Conservation (phyloP, 2,113 vertebrate genomes). For the Halcyon malimbica region DNA sequence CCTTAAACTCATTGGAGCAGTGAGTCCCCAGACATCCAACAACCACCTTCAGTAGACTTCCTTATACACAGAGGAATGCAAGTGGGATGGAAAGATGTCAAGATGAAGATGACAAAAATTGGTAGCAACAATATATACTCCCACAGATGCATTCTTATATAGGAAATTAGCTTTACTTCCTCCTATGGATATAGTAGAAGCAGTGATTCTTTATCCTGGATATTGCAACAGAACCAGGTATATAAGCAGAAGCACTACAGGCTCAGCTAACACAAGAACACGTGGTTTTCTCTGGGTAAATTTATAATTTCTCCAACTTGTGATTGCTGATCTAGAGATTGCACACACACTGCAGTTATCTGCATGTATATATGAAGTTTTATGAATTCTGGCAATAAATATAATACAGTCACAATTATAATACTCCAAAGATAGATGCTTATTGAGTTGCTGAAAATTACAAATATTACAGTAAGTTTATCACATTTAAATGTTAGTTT, state of each 20-base stretch:
- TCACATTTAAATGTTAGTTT: background rate
- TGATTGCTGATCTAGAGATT: background rate
- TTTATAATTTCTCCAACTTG: background rate
- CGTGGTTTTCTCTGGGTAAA: background rate
- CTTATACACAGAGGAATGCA: background rate
- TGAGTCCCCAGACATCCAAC: background rate
- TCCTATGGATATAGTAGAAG: background rate
- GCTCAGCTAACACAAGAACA: background rate
- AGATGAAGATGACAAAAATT: background rate
- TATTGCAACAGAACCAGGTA: background rate
- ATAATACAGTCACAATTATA: background rate
- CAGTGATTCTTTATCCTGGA: background rate
- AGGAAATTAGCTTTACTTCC: background rate
- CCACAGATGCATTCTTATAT: background rate
- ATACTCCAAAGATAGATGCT: background rate
- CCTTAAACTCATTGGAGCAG: background rate
- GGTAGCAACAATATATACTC: background rate
- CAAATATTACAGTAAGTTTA: background rate
- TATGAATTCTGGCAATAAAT: background rate
- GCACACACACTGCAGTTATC: background rate
- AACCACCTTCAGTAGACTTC: background rate
- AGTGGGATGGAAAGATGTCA: background rate
- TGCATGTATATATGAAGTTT: background rate
- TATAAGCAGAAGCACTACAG: background rate
- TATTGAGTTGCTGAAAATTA: constrained; percentile 11